These are phyloP conservation scores for Drosophila malerkotliana DNA, from an alignment of 1,140 invertebrate species.

Conservation along the genomic window DNA sequence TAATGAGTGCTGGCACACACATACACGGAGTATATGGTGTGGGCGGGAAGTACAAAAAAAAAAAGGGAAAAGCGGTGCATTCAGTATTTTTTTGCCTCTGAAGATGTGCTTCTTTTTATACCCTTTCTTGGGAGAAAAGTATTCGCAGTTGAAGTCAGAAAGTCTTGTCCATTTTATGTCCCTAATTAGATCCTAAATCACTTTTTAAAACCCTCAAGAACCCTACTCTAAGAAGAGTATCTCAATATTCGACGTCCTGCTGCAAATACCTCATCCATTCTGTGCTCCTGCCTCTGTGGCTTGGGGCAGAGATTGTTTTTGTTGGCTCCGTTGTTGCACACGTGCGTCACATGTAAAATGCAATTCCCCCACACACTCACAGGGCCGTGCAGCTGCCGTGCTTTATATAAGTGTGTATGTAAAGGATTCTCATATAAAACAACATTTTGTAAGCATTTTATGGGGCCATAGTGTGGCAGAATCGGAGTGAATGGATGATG, in stretches of 20 bases:
- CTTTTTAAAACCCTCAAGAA: background rate
- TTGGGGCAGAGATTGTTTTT: slow-evolving; percentile 51
- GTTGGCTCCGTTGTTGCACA: slow-evolving; percentile 60
- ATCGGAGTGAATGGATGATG: slow-evolving; percentile 42
- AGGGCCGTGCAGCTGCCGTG: slow-evolving; percentile 1
- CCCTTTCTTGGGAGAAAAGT: slow-evolving; percentile 11
- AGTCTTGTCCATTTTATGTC: background rate
- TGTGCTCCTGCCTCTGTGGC: slow-evolving; percentile 43
- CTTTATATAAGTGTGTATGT: slow-evolving; percentile 8
- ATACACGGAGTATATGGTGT: slow-evolving; percentile 12
- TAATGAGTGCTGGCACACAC: slow-evolving; percentile 78
- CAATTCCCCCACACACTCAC: slow-evolving; percentile 50
- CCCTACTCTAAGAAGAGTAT: slow-evolving; percentile 4
- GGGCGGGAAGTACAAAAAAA: slow-evolving; percentile 11
- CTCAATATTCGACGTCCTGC: background rate
- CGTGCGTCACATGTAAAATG: slow-evolving; percentile 77
- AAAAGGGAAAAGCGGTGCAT: slow-evolving; percentile 15
- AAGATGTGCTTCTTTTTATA: slow-evolving; percentile 62
- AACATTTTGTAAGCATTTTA: slow-evolving; percentile 82
- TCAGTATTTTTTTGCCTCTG: slow-evolving; percentile 65
- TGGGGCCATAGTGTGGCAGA: slow-evolving; percentile 69
- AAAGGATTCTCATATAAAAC: slow-evolving; percentile 65
- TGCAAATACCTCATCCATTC: background rate
- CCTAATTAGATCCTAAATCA: background rate
- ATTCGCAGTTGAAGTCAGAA: background rate